Evolutionary conservation across 2,888 invertebrate species (phyloP).

Genomic region (Dasysyrphus albostriatus): DNA sequence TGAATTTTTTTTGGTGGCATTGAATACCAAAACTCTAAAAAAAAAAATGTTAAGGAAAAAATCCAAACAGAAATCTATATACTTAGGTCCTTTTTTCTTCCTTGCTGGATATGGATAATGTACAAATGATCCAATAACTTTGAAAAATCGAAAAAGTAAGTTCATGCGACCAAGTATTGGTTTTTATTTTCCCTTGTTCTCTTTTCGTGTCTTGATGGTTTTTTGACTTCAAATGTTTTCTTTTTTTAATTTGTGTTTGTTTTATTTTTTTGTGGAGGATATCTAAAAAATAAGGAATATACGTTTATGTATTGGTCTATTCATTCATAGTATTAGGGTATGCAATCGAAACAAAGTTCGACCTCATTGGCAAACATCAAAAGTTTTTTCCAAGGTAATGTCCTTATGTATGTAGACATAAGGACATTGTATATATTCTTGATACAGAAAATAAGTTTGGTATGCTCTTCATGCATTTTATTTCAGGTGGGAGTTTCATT

Average conservation of each 20-base stretch:
- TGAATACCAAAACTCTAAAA: no score
- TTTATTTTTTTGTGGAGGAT: background rate
- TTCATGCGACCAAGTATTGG: background rate
- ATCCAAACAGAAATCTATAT: no score
- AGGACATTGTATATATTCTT: background rate
- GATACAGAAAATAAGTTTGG: background rate
- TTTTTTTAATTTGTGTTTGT: background rate
- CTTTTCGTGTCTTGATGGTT: background rate
- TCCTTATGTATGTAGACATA: no score
- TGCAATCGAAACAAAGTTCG: conserved; percentile 40
- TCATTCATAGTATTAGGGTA: background rate
- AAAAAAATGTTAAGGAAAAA: no score
- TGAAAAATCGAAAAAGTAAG: no score
- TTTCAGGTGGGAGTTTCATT: background rate
- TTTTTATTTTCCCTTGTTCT: background rate
- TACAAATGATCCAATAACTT: no score
- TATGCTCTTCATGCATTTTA: background rate
- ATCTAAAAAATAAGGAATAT: background rate
- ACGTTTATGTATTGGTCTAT: background rate
- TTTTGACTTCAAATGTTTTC: conserved; percentile 21
- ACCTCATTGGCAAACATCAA: conserved; percentile 40
- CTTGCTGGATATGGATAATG: no score
- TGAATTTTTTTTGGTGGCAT: no score
- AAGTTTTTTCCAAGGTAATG: conserved; percentile 34
- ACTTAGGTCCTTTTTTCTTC: no score